These are phyloP conservation scores for Aphrophora alni DNA, from an alignment of 2,888 invertebrate genomes.

Conservation along the genomic window DNA sequence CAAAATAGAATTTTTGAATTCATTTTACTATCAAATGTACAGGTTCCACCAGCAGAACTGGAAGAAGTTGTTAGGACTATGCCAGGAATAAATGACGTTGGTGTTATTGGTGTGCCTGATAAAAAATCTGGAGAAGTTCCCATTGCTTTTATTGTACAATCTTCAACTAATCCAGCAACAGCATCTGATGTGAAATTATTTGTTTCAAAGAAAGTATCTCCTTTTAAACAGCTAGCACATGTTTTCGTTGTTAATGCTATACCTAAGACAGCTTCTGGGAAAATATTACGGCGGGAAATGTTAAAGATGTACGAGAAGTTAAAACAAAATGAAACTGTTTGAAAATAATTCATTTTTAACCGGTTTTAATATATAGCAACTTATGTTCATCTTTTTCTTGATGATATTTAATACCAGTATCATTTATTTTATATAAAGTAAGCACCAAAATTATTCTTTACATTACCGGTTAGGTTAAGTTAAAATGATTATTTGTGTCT, in stretches of 20 bases:
- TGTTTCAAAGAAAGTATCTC: background rate
- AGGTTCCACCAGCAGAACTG: constrained; percentile 87
- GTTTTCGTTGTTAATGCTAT: constrained; percentile 36
- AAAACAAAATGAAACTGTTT: too few relatives aligned
- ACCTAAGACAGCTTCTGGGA: constrained; percentile 43
- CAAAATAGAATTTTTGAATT: too few relatives aligned
- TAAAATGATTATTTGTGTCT: too few relatives aligned
- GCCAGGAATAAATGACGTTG: constrained; percentile 78
- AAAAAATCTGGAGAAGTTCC: constrained; percentile 75
- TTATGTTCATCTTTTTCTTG: too few relatives aligned
- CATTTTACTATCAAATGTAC: constrained; percentile 19
- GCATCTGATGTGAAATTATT: background rate
- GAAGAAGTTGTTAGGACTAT: constrained; percentile 77
- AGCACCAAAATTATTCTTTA: too few relatives aligned
- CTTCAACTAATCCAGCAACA: background rate
- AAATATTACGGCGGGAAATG: constrained; percentile 42
- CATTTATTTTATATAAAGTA: too few relatives aligned
- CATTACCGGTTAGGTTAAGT: too few relatives aligned
- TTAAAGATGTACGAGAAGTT: constrained; percentile 30
- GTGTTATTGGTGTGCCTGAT: constrained; percentile 80
- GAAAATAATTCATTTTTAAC: too few relatives aligned
- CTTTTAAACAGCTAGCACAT: constrained; percentile 39
- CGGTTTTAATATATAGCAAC: too few relatives aligned
- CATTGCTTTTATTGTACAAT: constrained; percentile 59
- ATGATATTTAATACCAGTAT: too few relatives aligned